Evolutionary conservation across 2,113 vertebrate genomes (phyloP), one percentile per base, ranked within the genome.

Genomic region (Alosa alosa): DNA sequence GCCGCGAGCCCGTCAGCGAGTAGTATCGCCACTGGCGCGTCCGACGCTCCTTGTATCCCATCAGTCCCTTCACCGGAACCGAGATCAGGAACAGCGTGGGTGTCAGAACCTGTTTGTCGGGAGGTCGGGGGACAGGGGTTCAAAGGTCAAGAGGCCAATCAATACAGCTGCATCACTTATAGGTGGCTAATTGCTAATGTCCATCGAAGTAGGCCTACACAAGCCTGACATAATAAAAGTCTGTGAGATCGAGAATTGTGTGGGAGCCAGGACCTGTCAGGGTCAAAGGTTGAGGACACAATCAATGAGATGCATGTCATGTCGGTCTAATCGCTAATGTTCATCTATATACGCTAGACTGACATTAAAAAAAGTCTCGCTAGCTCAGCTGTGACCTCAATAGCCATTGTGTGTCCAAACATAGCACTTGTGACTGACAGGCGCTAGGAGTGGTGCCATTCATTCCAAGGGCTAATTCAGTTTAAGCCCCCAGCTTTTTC

Each of bases 71-170:
- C 88, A 96, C 83, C 0, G 96, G 97, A 81, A 97, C 92, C 0
- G 95, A 96, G 91, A 97, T 89, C 7, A 96, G 93, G 86, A 96
- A 92, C 0, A 95, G 94, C 81, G 90, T 93, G 68, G 96, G 96
- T 8, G 94, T 91, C 91, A 97, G 90, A 52, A 97, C 96, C 96
- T 96, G 89, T 55, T 64, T 0, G 55, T 20, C 18, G 55, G 55
- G 87, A 88, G 22, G 9, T 5, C n/a, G 57, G 88, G 88, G 45
- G 20, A 87, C 88, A 22, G 45, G n/a, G 52, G 52, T 2, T 57
- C 64, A 50, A 72, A 52, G 36, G 25, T 36, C 47, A 18, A 31
- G 47, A 83, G 25, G 49, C 1, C 49, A 11, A 81, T 83, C 1
- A 57, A 55, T 22, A 41, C 83, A 41, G 64, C n/a, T 11, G n/a